Percentiles rank a stretch among this genome's conserved stretches.
Evolutionary conservation across 2,113 vertebrate species (phyloP).

Genomic region (Coryphaenoides rupestris): DNA sequence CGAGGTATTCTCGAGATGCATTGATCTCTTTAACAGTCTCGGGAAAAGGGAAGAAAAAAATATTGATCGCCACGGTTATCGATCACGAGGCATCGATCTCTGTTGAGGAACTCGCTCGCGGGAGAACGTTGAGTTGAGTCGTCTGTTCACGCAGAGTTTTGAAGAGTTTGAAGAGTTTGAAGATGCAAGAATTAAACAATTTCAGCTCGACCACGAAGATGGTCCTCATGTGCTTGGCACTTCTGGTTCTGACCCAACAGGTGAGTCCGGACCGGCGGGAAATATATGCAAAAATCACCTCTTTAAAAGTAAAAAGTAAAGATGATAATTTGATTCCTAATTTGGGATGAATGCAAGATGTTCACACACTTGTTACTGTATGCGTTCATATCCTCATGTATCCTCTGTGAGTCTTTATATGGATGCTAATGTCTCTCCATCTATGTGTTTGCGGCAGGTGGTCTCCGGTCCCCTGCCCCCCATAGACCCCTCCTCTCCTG

Average conservation of each 20-base stretch:
- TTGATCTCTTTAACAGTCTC: too few species aligned
- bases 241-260: constrained; percentile 46
- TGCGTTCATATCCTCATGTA: not conserved
- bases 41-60: too few species aligned
- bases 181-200: constrained; percentile 39
- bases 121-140: too few species aligned
- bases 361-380: not conserved
- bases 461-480: constrained; percentile 43
- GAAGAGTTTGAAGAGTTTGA: not conserved
- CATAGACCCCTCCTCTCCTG: not conserved
- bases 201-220: constrained; percentile 23
- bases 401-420: not conserved
- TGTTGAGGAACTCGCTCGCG: too few species aligned
- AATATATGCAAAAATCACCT: not conserved
- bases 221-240: constrained; percentile 19
- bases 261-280: constrained; percentile 29
- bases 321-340: not conserved
- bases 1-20: too few species aligned
- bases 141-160: too few species aligned
- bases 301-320: not conserved
- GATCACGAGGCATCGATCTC: too few species aligned
- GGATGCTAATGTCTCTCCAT: not conserved
- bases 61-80: too few species aligned
- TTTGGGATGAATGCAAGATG: too few species aligned
- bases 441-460: constrained; percentile 41